phyloP scores from a whole-genome alignment of 1,140 invertebrate genomes.

The Trachymyrmex septentrionalis region DNA sequence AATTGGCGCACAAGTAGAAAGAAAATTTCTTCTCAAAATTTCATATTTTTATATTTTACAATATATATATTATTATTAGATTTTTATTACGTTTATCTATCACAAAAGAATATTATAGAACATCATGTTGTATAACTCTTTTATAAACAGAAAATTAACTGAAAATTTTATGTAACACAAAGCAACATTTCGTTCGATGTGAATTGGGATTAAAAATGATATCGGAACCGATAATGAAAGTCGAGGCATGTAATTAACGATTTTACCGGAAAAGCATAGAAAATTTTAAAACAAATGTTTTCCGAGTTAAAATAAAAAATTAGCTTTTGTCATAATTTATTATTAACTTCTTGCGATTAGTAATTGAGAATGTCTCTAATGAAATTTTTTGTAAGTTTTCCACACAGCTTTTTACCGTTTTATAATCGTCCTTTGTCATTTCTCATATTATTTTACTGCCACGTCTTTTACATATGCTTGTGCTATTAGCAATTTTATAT shows the following conservation, averaged over 20 bases:
- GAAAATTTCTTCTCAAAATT: not conserved
- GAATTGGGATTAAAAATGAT: slow-evolving; percentile 43
- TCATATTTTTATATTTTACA: not conserved
- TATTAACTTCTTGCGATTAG: too few relatives aligned
- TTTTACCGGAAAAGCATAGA: not conserved
- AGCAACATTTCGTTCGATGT: slow-evolving; percentile 14
- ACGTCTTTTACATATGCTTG: too few relatives aligned
- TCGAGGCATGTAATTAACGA: slow-evolving; percentile 9
- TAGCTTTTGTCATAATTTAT: too few relatives aligned
- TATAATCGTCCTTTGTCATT: too few relatives aligned
- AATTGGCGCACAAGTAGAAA: not conserved
- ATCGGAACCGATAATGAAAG: slow-evolving; percentile 36
- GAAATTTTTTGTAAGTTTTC: not conserved
- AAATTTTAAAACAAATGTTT: not conserved
- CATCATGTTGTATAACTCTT: not conserved
- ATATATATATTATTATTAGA: not conserved
- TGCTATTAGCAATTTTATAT: too few relatives aligned
- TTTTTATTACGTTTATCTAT: not conserved
- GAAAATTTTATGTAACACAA: slow-evolving; percentile 34
- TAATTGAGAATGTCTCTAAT: not conserved
- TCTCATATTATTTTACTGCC: too few relatives aligned
- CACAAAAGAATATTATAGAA: not conserved
- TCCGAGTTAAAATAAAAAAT: too few relatives aligned
- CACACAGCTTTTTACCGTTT: not conserved
- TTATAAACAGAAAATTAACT: not conserved